Conservation (phyloP, 2,888 invertebrate species). For the Chalcosyrphus nemorum region DNA sequence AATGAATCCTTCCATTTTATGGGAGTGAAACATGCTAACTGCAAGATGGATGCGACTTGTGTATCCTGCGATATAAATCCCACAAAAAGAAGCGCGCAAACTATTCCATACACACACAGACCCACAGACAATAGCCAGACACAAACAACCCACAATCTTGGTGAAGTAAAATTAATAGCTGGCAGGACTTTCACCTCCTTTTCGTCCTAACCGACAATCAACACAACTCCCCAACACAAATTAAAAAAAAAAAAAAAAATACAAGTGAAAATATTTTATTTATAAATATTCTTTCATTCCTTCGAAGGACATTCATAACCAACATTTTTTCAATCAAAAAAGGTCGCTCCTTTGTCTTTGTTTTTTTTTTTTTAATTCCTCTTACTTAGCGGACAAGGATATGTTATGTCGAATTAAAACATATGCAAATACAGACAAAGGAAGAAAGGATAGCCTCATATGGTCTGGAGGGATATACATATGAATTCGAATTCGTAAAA, state of each 20-base stretch:
- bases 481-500: constrained; percentile 17
- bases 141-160: constrained; percentile 2
- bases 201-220: not conserved
- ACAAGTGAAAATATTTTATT: constrained; percentile 68
- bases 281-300: constrained; percentile 41
- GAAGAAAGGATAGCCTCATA: constrained; percentile 11
- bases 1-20: constrained; percentile 71
- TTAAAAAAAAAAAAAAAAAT: too few relatives aligned
- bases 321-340: constrained; percentile 64
- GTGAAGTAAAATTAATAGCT: constrained; percentile 55
- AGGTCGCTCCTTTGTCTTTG: constrained; percentile 42
- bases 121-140: too few relatives aligned
- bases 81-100: constrained; percentile 8
- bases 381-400: constrained; percentile 28
- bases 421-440: constrained; percentile 68
- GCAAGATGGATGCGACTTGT: constrained; percentile 72
- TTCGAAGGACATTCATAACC: constrained; percentile 39
- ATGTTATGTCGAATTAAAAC: constrained; percentile 66
- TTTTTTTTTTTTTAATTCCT: not conserved
- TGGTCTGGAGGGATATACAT: not conserved
- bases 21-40: constrained; percentile 73
- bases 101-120: not conserved
- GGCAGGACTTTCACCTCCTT: constrained; percentile 36
- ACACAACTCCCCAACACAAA: constrained; percentile 1
- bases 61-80: constrained; percentile 64